phyloP scores from a whole-genome alignment of 2,113 vertebrate genomes.

The rat (Rattus norvegicus) region DNA sequence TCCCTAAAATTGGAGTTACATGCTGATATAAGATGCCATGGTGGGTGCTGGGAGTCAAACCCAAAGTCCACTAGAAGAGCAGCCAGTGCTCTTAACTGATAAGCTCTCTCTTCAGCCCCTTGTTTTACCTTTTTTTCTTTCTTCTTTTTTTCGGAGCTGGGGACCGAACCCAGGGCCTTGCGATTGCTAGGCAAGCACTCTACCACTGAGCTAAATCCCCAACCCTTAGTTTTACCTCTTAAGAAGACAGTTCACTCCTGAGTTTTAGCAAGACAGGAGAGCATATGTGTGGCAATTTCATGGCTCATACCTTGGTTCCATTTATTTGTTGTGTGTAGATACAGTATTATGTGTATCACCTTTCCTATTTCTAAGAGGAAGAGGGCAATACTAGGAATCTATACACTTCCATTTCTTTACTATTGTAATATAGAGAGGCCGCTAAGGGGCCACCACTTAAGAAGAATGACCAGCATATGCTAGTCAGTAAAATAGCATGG shows the following conservation, averaged over 20 bases:
- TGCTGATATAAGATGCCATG: too few relatives aligned
- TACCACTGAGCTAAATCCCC: too few relatives aligned
- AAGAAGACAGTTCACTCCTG: neutral
- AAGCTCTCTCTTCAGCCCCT: neutral
- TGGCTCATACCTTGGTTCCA: neutral
- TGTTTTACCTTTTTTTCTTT: constrained; percentile 27
- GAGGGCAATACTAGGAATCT: neutral
- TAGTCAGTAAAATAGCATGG: neutral
- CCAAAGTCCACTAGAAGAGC: neutral
- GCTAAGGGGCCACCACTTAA: neutral
- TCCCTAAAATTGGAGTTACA: neutral
- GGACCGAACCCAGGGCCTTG: too few relatives aligned
- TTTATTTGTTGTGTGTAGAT: neutral
- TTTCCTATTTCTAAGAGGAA: constrained; percentile 17
- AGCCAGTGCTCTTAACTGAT: neutral
- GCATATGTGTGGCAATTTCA: neutral
- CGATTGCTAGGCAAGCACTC: too few relatives aligned
- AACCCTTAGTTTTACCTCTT: constrained; percentile 25
- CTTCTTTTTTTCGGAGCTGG: too few relatives aligned
- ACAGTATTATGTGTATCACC: neutral
- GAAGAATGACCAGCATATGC: neutral
- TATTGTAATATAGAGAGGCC: neutral
- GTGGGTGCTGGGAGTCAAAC: neutral
- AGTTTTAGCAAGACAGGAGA: neutral
- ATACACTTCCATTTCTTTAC: constrained; percentile 10